phyloP scores from a whole-genome alignment of 37 sponge, comb jelly and placozoan species.

The Ianthella basta region DNA sequence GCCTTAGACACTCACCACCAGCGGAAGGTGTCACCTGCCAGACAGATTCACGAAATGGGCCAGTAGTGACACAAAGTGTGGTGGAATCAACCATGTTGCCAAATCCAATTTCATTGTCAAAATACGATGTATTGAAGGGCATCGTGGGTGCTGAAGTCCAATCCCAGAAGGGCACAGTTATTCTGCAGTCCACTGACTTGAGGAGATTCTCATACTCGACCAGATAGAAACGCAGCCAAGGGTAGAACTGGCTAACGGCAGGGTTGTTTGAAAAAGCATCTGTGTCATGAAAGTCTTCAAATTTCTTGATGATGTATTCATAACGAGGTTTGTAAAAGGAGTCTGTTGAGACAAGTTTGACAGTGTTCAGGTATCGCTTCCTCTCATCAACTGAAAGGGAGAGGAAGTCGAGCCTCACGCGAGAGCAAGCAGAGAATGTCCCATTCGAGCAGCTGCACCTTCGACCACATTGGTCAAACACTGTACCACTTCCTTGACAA shows the following conservation, averaged over 20 bases:
- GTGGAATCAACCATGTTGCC: constrained; percentile 45
- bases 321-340: constrained; percentile 61
- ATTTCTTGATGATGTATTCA: constrained; percentile 49
- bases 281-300: constrained; percentile 32
- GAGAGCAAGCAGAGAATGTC: constrained; percentile 41
- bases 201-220: constrained; percentile 77
- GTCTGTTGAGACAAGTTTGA: constrained; percentile 43
- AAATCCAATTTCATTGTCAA: constrained; percentile 59
- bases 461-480: constrained; percentile 50
- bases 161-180: constrained; percentile 80
- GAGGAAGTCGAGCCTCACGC: constrained; percentile 65
- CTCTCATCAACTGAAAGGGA: constrained; percentile 40
- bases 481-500: constrained; percentile 29
- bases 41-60: constrained; percentile 53
- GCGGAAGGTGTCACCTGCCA: constrained; percentile 53
- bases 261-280: constrained; percentile 44
- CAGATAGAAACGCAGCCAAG: constrained; percentile 65
- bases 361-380: constrained; percentile 55
- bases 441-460: constrained; percentile 62
- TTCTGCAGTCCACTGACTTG: constrained; percentile 50
- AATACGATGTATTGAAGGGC: constrained; percentile 64
- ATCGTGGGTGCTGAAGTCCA: constrained; percentile 61
- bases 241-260: constrained; percentile 57
- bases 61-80: constrained; percentile 61
- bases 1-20: constrained; percentile 73